Evolutionary conservation across 1,140 invertebrate species (phyloP).

Genomic region (Drosophila eugracilis): DNA sequence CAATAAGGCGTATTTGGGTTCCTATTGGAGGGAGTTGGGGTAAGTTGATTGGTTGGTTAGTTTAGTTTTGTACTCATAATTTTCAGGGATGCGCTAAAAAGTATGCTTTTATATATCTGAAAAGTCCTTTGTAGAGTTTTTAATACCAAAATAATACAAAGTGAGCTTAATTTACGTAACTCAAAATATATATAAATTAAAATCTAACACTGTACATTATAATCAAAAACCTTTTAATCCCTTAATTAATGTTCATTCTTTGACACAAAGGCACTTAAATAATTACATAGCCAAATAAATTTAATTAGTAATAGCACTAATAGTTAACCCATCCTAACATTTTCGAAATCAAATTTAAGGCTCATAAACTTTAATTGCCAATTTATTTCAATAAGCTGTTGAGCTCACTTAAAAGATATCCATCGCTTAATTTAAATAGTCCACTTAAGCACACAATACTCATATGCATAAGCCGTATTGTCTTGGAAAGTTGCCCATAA

Average conservation of each 20-base stretch:
- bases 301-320: background rate
- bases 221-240: background rate
- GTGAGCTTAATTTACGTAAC: too few species aligned
- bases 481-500: slow-evolving; percentile 45
- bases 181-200: background rate
- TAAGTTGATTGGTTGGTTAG: slow-evolving; percentile 22
- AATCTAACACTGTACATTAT: background rate
- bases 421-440: slow-evolving; percentile 2
- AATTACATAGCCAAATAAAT: background rate
- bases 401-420: too few species aligned
- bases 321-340: background rate
- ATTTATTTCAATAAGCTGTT: background rate
- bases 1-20: slow-evolving; percentile 79
- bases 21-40: slow-evolving; percentile 84
- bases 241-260: background rate
- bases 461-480: background rate
- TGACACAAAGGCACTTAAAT: background rate
- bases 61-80: background rate
- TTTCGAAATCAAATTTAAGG: background rate
- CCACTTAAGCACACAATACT: background rate
- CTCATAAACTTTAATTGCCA: background rate
- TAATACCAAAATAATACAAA: too few species aligned
- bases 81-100: background rate
- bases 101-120: background rate
- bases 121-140: too few species aligned